Conservation (phyloP, 2,797 vertebrate genomes). For the Urocyon cinereoargenteus region DNA sequence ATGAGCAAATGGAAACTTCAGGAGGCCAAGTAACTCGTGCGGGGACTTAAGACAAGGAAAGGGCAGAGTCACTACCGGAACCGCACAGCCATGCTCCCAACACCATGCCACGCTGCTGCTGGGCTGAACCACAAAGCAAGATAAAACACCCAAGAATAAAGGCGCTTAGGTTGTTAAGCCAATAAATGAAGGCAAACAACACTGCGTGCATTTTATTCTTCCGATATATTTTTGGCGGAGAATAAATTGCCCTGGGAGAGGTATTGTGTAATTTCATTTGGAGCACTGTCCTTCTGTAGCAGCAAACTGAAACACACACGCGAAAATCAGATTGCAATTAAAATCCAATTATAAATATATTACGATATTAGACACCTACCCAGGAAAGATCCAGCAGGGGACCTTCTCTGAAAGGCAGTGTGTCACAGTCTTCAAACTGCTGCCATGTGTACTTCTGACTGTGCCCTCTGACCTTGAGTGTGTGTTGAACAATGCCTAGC, state of each 20-base stretch:
- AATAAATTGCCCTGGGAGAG: conserved; percentile 56
- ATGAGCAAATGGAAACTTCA: background rate
- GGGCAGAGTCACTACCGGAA: background rate
- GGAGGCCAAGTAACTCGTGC: background rate
- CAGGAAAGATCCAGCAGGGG: conserved; percentile 67
- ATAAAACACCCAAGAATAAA: background rate
- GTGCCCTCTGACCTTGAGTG: conserved; percentile 70
- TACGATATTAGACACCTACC: conserved; percentile 71
- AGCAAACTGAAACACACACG: conserved; percentile 64
- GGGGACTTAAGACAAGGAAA: background rate
- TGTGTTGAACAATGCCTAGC: conserved; percentile 51
- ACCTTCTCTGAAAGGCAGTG: conserved; percentile 70
- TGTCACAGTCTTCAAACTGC: conserved; percentile 68
- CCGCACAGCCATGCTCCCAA: rapidly evolving
- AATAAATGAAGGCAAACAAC: conserved; percentile 71
- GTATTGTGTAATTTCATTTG: conserved; percentile 63
- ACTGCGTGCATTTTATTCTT: conserved; percentile 65
- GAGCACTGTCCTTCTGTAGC: conserved; percentile 60
- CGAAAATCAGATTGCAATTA: conserved; percentile 77
- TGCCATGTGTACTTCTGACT: conserved; percentile 57
- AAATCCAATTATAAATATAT: conserved; percentile 83
- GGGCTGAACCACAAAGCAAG: background rate
- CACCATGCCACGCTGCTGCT: background rate
- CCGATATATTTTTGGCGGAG: conserved; percentile 74
- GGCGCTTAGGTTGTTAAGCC: conserved; percentile 35